A percentile compares a stretch with the other conserved stretches of the same genome.
phyloP scores from a whole-genome alignment of 2,113 vertebrate genomes.

The Clarias macrocephalus region DNA sequence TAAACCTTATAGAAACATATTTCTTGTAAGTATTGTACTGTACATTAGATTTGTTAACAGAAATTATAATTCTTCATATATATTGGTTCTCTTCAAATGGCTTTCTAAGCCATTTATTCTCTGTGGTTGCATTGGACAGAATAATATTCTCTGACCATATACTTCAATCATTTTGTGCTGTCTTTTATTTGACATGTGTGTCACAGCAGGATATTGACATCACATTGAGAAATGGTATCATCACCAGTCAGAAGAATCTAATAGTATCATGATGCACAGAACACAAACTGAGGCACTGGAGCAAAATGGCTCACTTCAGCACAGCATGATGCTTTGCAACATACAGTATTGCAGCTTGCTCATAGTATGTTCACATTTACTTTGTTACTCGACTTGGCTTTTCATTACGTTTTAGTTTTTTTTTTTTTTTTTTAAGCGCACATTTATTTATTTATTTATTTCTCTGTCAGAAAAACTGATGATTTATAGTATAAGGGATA shows the following conservation, averaged over 20 bases:
- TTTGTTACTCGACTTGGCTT: not conserved
- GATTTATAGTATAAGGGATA: too few species aligned
- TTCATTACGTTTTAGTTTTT: not conserved
- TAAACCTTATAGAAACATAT: too few species aligned
- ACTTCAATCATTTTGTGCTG: constrained; percentile 26
- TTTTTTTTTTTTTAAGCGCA: not conserved
- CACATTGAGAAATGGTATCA: constrained; percentile 37
- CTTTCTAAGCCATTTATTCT: not conserved
- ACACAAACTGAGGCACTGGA: constrained; percentile 2
- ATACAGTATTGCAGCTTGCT: not conserved
- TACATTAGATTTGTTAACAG: not conserved
- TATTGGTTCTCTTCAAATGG: not conserved
- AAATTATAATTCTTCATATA: not conserved
- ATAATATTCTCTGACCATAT: constrained; percentile 41
- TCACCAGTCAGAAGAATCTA: constrained; percentile 37
- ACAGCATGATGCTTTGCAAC: not conserved
- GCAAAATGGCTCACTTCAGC: not conserved
- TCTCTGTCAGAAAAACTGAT: too few species aligned
- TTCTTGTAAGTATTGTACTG: not conserved
- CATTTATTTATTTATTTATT: too few species aligned
- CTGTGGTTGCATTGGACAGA: constrained; percentile 17
- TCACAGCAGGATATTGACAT: constrained; percentile 45
- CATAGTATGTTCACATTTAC: not conserved
- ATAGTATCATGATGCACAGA: constrained; percentile 39
- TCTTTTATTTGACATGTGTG: constrained; percentile 46